A percentile compares a stretch with the other conserved stretches of the same genome.
These are phyloP conservation scores for Drosophila suboccidentalis DNA, from an alignment of 2,888 invertebrate genomes.

Conservation along the genomic window DNA sequence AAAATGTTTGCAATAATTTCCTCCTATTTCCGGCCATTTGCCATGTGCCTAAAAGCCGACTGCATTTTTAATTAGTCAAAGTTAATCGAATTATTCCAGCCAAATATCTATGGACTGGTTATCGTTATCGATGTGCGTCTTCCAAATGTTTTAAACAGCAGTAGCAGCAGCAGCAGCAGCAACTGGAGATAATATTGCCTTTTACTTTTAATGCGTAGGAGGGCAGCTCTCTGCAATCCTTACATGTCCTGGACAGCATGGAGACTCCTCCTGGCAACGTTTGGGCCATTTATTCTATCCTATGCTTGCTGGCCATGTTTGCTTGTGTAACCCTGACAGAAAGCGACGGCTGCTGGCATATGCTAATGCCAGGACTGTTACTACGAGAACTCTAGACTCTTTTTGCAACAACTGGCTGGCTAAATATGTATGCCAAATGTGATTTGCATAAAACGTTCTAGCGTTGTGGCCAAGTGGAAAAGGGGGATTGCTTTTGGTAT, in stretches of 20 bases:
- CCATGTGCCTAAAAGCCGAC: conserved; percentile 69
- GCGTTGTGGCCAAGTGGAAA: conserved; percentile 9
- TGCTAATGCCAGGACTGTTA: conserved; percentile 66
- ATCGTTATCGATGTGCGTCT: conserved; percentile 42
- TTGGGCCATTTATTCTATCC: conserved; percentile 42
- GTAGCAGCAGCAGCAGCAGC: background rate
- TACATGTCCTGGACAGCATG: conserved; percentile 25
- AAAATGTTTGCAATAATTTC: conserved; percentile 63
- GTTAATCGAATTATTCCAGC: conserved; percentile 63
- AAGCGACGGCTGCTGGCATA: conserved; percentile 59
- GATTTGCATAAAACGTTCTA: conserved; percentile 78
- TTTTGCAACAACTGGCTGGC: conserved; percentile 67
- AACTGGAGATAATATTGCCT: conserved; percentile 37
- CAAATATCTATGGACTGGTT: conserved; percentile 38
- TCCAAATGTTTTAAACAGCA: conserved; percentile 32
- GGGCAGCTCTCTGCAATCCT: conserved; percentile 20
- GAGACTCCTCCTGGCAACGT: conserved; percentile 5
- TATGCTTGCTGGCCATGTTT: conserved; percentile 20
- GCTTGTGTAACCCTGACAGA: conserved; percentile 49
- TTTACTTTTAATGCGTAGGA: conserved; percentile 36
- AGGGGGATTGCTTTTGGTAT: conserved; percentile 52
- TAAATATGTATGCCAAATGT: conserved; percentile 78
- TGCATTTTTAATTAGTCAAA: conserved; percentile 72
- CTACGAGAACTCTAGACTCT: conserved; percentile 28
- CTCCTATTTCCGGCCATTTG: conserved; percentile 39